These are phyloP conservation scores for Upupa epops DNA, from an alignment of 2,113 vertebrate genomes.

Conservation along the genomic window DNA sequence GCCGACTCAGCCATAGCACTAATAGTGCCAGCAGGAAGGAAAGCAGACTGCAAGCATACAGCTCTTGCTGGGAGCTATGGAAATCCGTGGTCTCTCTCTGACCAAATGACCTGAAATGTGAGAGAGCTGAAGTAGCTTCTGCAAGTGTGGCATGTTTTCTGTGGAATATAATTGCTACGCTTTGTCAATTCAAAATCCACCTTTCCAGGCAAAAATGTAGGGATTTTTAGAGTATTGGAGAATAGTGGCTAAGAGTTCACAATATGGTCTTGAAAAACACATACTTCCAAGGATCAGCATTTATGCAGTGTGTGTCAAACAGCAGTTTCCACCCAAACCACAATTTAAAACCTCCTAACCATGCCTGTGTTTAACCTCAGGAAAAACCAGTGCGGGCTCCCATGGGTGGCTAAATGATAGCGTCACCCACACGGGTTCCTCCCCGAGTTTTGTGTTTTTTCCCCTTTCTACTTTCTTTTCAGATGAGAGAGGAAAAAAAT, in stretches of 20 bases:
- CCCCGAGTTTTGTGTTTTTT: neutral
- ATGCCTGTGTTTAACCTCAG: neutral
- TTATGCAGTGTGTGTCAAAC: neutral
- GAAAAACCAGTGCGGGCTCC: neutral
- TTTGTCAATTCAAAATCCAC: neutral
- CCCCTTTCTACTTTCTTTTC: neutral
- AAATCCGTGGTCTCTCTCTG: neutral
- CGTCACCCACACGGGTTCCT: neutral
- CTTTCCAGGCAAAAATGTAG: neutral
- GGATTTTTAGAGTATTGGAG: accelerated
- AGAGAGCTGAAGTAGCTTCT: neutral
- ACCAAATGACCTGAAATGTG: neutral
- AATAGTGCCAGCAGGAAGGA: neutral
- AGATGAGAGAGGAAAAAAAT: neutral
- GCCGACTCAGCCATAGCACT: neutral
- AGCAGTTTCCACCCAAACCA: neutral
- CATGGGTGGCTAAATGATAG: neutral
- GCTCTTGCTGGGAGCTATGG: neutral
- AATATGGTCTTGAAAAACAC: neutral
- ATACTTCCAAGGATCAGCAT: neutral
- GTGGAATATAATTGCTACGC: neutral
- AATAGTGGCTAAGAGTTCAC: neutral
- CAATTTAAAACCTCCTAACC: neutral
- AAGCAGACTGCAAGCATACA: neutral
- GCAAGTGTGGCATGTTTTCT: neutral